These are phyloP conservation scores for Apis cerana DNA, from an alignment of 1,140 invertebrate genomes.

Conservation along the genomic window DNA sequence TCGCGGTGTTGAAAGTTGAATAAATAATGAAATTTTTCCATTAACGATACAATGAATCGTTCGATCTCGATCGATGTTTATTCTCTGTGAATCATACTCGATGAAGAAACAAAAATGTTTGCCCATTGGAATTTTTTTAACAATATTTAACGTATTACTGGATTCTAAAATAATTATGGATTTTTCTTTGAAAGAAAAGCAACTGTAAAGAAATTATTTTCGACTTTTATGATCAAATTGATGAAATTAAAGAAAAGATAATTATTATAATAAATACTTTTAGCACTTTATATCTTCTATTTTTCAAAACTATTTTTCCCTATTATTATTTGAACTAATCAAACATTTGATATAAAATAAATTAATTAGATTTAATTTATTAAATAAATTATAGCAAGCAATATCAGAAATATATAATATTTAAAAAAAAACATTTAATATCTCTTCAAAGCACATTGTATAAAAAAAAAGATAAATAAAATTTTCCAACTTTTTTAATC, in stretches of 20 bases:
- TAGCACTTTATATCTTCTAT: too few species aligned
- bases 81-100: background rate
- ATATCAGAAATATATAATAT: background rate
- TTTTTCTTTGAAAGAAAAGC: background rate
- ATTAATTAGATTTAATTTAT: too few species aligned
- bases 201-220: background rate
- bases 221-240: too few species aligned
- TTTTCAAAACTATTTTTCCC: too few species aligned
- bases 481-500: background rate
- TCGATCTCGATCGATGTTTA: slow-evolving; percentile 9
- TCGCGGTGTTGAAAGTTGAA: background rate
- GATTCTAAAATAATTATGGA: too few species aligned
- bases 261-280: too few species aligned
- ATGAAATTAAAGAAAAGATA: too few species aligned
- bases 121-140: too few species aligned
- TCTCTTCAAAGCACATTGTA: background rate
- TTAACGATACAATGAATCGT: slow-evolving; percentile 11
- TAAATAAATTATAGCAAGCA: too few species aligned
- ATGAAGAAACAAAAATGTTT: background rate
- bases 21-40: slow-evolving; percentile 6
- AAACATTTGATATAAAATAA: too few species aligned
- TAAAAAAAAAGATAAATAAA: background rate
- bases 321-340: too few species aligned
- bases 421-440: too few species aligned
- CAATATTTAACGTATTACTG: background rate